Base-by-base conservation (phyloP, 1,140 invertebrate genomes). In the Bombus turneri region DNA sequence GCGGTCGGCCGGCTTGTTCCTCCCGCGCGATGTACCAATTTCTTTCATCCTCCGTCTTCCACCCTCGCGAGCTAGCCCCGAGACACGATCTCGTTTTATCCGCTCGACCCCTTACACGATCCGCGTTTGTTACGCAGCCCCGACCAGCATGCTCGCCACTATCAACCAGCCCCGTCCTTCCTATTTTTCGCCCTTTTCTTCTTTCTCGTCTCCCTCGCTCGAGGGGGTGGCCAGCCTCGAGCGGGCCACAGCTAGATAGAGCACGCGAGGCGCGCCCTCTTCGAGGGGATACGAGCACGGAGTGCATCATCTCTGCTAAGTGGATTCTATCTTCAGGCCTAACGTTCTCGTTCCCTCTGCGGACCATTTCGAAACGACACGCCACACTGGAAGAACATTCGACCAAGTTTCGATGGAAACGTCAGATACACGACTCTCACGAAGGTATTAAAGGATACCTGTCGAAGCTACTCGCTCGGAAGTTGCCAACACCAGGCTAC, bases 51-150 rank as follows among this genome's bases (percentile, higher is more conserved):
- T 91, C 87, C 90, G 82, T 92, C 90, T 91, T 91, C 73, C 87
- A 87, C 83, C 88, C 90, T 91, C 83, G 31, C 74, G 34, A 2
- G 69, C 73, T 62, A 68, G 87, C 77, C 89, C 81, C 74, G 74
- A 90, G 93, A 94, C 94, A 94, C 93, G 94, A 94, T 94, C 93
- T 94, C 93, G 94, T 95, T 95, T 95, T 94, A 94, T 94, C 93
- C 93, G 85, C 88, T 88, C 91, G 89, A 92, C 93, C 93, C 93
- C 93, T 94, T 94, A 94, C 92, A 94, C 87, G 93, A 94, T 90
- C 89, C 90, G 90, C 93, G 93, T 94, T 94, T 94, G 94, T 94
- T 93, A 91, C 92, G 86, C 85, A 77, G 39, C 68, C 81, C 59
- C 81, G 77, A 59, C 71, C 75, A 37, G 47, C 81, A 34, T 74